phyloP scores from a whole-genome alignment of 2,888 invertebrate genomes.

The Lithophane ornitopus region DNA sequence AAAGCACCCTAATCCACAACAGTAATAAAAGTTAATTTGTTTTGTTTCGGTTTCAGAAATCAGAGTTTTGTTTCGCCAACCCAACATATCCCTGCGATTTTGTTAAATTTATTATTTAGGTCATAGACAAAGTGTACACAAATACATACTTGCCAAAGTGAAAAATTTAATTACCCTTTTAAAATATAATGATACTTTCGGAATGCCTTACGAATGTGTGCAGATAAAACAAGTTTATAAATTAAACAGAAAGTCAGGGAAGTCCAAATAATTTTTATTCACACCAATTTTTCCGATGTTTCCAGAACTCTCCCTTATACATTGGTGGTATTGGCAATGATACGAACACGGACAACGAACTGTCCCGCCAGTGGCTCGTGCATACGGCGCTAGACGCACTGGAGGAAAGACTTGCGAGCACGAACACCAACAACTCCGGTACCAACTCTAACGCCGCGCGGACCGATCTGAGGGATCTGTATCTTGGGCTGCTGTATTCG shows the following conservation, averaged over 20 bases:
- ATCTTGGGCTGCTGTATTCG: conserved; percentile 97
- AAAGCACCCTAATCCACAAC: background rate
- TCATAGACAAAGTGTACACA: conserved; percentile 46
- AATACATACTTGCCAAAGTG: conserved; percentile 17
- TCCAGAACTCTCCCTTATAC: conserved; percentile 97
- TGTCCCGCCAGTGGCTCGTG: conserved; percentile 98
- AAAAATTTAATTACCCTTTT: conserved; percentile 21
- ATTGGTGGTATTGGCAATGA: conserved; percentile 91
- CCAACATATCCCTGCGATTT: conserved; percentile 4
- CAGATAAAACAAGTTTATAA: background rate
- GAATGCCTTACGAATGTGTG: background rate
- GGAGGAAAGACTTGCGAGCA: conserved; percentile 94
- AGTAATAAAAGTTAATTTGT: background rate
- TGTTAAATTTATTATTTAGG: background rate
- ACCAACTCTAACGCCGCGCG: conserved; percentile 90
- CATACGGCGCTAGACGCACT: conserved; percentile 97
- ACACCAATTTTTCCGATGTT: conserved; percentile 26
- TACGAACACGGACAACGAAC: conserved; percentile 94
- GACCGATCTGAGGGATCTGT: conserved; percentile 96
- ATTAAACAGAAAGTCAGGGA: background rate
- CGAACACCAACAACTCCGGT: conserved; percentile 84
- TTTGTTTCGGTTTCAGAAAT: conserved; percentile 36
- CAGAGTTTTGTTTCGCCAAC: conserved; percentile 13
- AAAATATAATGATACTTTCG: too few species aligned
- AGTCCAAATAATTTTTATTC: background rate